Conservation (phyloP, 2,797 vertebrate genomes). For the Scyliorhinus canicula region DNA sequence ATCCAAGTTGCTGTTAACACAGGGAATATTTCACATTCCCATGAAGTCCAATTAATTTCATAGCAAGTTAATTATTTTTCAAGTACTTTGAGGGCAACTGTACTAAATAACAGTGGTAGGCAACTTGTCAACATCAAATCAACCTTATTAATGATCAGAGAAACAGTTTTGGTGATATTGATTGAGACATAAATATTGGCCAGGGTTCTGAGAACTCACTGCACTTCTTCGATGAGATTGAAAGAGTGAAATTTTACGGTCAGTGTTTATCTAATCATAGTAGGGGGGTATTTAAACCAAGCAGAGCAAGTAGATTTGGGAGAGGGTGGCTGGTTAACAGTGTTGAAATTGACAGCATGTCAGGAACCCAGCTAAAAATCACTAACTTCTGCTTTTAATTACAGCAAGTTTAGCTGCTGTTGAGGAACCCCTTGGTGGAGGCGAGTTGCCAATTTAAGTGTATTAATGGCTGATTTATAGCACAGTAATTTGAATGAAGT, state of each 20-base stretch:
- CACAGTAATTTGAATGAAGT: no score
- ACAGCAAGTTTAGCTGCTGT: no score
- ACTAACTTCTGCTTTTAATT: no score
- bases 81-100: neutral
- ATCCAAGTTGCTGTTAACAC: neutral
- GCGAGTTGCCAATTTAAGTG: no score
- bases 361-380: no score
- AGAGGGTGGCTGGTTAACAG: no score
- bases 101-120: neutral
- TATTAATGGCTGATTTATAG: no score
- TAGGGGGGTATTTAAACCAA: no score
- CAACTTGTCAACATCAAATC: neutral
- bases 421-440: no score
- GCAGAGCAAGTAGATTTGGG: no score
- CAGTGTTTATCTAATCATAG: neutral
- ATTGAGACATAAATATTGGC: neutral
- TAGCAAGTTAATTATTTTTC: neutral
- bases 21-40: neutral
- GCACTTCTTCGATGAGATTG: neutral
- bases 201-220: neutral
- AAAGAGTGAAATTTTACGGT: neutral
- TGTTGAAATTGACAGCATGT: no score
- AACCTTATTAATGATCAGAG: neutral
- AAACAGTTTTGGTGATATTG: neutral
- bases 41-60: neutral